Percentiles rank a stretch among this genome's conserved stretches.
Conservation (phyloP, 2,113 vertebrate genomes). For the Rana temporaria region DNA sequence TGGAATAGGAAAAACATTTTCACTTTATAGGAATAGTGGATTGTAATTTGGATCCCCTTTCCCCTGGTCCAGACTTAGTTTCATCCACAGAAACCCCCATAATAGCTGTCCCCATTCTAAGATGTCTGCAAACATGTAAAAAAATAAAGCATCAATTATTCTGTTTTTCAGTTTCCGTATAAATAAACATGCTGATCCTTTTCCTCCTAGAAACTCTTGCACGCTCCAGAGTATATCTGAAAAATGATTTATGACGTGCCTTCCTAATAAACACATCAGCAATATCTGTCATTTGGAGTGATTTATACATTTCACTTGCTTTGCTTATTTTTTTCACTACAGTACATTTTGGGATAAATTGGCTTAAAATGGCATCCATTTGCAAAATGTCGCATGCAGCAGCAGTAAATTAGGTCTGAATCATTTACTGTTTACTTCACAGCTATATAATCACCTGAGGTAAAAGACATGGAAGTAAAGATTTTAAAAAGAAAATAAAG, state of each 20-base stretch:
- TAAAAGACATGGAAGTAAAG: too few species aligned
- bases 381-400: background rate
- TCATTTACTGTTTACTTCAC: background rate
- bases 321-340: background rate
- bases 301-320: slow-evolving; percentile 24
- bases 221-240: background rate
- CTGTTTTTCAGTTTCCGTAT: background rate
- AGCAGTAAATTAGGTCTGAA: background rate
- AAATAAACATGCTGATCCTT: slow-evolving; percentile 6
- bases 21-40: too few species aligned
- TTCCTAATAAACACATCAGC: slow-evolving; percentile 42
- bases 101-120: too few species aligned
- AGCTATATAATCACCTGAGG: background rate
- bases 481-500: too few species aligned
- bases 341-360: slow-evolving; percentile 15
- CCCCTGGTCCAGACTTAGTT: too few species aligned
- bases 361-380: background rate
- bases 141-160: background rate
- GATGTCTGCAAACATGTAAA: background rate
- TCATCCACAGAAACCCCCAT: too few species aligned
- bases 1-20: too few species aligned
- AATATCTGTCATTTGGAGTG: background rate
- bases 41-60: too few species aligned
- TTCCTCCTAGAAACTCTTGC: background rate
- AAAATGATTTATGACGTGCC: slow-evolving; percentile 35